Percentiles rank a stretch among this genome's conserved stretches.
Conservation (phyloP, 2,888 invertebrate species). For the Ophioninae sp. region DNA sequence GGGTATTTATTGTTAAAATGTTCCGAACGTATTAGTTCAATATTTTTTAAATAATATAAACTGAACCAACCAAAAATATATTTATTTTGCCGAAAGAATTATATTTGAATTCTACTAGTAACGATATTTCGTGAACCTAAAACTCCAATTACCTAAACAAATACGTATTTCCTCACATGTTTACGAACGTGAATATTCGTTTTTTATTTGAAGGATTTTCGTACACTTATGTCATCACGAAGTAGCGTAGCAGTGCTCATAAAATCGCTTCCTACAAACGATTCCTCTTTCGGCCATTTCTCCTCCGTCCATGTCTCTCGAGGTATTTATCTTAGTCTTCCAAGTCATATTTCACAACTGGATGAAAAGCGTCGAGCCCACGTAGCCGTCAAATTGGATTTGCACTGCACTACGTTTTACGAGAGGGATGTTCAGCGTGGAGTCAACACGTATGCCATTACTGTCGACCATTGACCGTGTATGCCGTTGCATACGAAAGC, state of each 20-base stretch:
- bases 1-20: too few species aligned
- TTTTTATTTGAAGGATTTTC: background rate
- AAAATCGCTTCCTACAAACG: conserved; percentile 4
- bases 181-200: background rate
- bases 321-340: conserved; percentile 42
- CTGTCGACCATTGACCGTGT: background rate
- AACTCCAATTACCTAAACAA: background rate
- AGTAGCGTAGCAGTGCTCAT: background rate
- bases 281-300: background rate
- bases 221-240: background rate
- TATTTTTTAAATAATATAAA: too few species aligned
- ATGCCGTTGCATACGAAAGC: background rate
- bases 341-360: conserved; percentile 47
- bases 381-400: conserved; percentile 57
- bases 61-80: too few species aligned
- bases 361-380: conserved; percentile 54
- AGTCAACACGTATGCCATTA: conserved; percentile 3
- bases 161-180: background rate
- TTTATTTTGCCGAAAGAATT: background rate
- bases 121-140: background rate
- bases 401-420: conserved; percentile 18
- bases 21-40: too few species aligned
- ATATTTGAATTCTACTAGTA: background rate
- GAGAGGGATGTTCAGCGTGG: conserved; percentile 4
- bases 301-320: conserved; percentile 2